phyloP scores from a whole-genome alignment of 2,797 vertebrate genomes.

The Tangara arthus region DNA sequence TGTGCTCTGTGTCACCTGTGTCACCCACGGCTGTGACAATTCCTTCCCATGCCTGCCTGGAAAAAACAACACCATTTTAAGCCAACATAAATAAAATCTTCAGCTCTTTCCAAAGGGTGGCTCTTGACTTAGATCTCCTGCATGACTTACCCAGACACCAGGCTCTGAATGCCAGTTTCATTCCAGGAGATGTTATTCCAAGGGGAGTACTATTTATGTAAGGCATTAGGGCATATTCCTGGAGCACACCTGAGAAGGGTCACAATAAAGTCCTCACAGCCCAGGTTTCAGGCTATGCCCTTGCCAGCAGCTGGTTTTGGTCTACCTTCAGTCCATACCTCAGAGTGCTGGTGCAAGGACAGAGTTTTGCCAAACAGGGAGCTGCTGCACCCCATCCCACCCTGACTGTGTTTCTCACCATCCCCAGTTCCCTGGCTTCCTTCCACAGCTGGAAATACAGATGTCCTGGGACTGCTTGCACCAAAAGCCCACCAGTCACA shows the following conservation, averaged over 20 bases:
- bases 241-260: neutral
- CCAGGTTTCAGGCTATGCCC: neutral
- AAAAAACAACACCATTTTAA: neutral
- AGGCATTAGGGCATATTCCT: neutral
- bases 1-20: neutral
- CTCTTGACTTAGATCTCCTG: neutral
- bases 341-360: neutral
- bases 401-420: neutral
- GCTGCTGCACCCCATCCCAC: neutral
- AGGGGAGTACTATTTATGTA: neutral
- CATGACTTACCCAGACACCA: neutral
- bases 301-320: neutral
- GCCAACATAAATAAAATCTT: neutral
- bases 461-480: neutral
- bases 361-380: fast-evolving
- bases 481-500: neutral
- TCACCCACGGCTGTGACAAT: neutral
- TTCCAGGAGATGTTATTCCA: neutral
- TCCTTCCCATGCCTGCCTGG: neutral
- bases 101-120: neutral
- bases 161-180: neutral
- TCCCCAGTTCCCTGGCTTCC: neutral
- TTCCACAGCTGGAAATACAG: neutral
- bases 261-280: neutral
- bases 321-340: neutral